Conservation (phyloP, 53 echinoderm and acorn worm species). For the Holothuria leucospilota region DNA sequence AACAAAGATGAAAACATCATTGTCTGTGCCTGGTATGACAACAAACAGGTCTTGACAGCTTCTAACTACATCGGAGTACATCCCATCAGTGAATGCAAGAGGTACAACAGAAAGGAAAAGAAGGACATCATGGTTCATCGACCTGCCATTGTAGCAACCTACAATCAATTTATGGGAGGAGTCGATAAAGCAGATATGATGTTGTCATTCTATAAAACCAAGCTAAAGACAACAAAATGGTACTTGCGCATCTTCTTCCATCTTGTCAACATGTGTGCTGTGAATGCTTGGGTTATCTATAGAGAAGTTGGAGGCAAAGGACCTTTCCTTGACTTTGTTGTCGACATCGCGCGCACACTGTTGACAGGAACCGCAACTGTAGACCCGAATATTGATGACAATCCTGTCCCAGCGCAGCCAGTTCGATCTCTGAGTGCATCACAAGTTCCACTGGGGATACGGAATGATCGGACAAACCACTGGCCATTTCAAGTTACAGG, state of each 20-base stretch:
- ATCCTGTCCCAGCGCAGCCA: background rate
- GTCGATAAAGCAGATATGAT: no score
- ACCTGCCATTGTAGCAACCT: no score
- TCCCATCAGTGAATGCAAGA: no score
- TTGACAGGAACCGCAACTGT: background rate
- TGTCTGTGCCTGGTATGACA: constrained; percentile 46
- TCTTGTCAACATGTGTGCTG: background rate
- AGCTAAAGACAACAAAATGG: constrained; percentile 16
- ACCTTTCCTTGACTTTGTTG: constrained; percentile 1
- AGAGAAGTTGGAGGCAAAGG: constrained; percentile 8
- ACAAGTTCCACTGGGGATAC: background rate
- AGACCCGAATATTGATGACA: background rate
- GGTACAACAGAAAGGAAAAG: no score
- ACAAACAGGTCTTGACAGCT: constrained; percentile 26
- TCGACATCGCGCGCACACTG: background rate
- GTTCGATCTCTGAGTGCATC: background rate
- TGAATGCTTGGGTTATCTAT: background rate
- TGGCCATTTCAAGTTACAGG: background rate
- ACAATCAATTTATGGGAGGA: no score
- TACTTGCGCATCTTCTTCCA: constrained; percentile 28
- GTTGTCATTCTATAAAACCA: background rate
- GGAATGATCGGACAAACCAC: constrained; percentile 6
- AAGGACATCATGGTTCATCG: no score
- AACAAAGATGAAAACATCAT: constrained; percentile 20
- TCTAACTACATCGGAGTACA: no score